Evolutionary conservation across 2,113 vertebrate genomes (phyloP).

Genomic region (Phalacrocorax aristotelis): DNA sequence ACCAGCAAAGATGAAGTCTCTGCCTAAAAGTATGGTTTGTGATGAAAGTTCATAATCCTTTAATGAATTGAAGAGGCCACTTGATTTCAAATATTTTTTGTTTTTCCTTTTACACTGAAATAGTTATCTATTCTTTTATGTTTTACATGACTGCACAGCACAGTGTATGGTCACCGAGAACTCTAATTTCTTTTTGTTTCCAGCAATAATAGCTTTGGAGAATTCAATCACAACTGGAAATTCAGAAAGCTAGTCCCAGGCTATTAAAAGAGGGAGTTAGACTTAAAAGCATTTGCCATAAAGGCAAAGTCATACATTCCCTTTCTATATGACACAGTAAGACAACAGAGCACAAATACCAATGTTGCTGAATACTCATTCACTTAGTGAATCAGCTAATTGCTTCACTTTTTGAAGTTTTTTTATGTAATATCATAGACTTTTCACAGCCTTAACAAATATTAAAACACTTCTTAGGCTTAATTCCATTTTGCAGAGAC

Average conservation of each 20-base stretch:
- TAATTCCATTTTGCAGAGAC: neutral
- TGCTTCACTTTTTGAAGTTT: neutral
- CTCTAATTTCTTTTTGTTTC: constrained; percentile 44
- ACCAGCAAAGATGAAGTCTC: neutral
- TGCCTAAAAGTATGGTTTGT: neutral
- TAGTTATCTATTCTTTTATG: neutral
- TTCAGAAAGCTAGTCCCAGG: constrained; percentile 33
- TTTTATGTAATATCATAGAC: neutral
- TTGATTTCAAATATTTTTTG: neutral
- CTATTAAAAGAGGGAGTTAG: constrained; percentile 3
- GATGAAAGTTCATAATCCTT: neutral
- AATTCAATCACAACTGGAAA: constrained; percentile 32
- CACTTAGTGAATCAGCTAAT: neutral
- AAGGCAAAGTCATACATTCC: neutral
- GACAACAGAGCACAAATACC: neutral
- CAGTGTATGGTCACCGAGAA: neutral
- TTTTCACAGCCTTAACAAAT: neutral
- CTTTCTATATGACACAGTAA: neutral
- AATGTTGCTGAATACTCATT: neutral
- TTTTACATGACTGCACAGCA: constrained; percentile 40
- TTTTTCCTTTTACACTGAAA: constrained; percentile 19
- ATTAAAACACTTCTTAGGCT: neutral
- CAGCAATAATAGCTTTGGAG: constrained; percentile 47
- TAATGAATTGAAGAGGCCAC: neutral
- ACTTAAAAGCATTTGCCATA: neutral